Base-by-base conservation (phyloP, 2,797 vertebrate genomes). In the Tokudaia muenninki region DNA sequence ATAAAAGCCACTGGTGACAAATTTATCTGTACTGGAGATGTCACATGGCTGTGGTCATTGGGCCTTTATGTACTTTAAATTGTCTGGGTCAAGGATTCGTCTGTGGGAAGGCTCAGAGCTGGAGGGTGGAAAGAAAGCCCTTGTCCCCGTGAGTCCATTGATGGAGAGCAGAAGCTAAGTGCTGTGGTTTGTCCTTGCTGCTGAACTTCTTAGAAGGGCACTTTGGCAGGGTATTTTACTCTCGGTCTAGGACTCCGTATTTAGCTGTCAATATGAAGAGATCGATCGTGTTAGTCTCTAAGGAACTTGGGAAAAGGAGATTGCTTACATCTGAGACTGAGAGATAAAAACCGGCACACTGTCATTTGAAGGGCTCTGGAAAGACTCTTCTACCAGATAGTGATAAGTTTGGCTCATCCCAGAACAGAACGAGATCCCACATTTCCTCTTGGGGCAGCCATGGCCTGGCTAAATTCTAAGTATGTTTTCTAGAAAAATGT, bases 271-370 rank as follows among this genome's bases (percentile, higher is more conserved):
- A 80, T 80, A 87, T 81, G 34, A 89, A 79, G 29, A 87, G 21
- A 88, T 37, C 7, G 21, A 88, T 37, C 7, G 50, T 75, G 50
- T 95, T 80, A 72, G 19, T 83, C 67, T 83, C 29, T 84, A 72
- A 92, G 8, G 3, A 72, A 87, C 70, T 72, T 19, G 29, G 31
- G 10, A 0, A 7, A 26, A 22, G 29, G 41, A 59, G 67, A n/a
- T n/a, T n/a, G n/a, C 19, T 37, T 61, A 65, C 82, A 52, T 41
- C 72, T 75, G 67, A 19, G 41, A 50, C 41, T 47, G 24, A 57
- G 79, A 89, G 83, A 94, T 91, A 90, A 86, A 83, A 91, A 57
- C 24, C 22, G 59, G 13, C 44, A 91, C 80, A 34, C n/a, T 90
- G 67, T 89, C 82, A 93, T 50, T 37, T 74, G 65, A 82, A 17